A percentile compares a stretch with the other conserved stretches of the same genome.
These are phyloP conservation scores for Zhuqinia jingwanae DNA, from an alignment of 2,888 invertebrate species.

Conservation along the genomic window DNA sequence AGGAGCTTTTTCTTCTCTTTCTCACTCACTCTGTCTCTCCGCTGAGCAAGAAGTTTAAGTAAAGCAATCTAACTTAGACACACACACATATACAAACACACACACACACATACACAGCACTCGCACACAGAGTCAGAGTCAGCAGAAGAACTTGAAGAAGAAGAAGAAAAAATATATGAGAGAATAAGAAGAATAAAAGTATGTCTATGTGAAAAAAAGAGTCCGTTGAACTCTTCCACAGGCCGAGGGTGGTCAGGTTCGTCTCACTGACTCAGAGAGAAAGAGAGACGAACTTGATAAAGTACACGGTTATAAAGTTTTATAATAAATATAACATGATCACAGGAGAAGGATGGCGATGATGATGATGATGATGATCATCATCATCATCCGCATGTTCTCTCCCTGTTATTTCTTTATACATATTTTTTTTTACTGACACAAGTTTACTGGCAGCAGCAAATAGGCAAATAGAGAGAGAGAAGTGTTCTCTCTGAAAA, in stretches of 20 bases:
- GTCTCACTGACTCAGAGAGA: constrained; percentile 67
- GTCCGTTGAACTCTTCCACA: constrained; percentile 63
- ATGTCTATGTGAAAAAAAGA: constrained; percentile 59
- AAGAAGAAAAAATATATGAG: constrained; percentile 32
- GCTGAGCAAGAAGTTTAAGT: constrained; percentile 21
- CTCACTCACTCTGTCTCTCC: constrained; percentile 10
- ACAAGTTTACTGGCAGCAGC: constrained; percentile 38
- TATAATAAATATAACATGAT: constrained; percentile 25
- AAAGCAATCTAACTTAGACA: constrained; percentile 7
- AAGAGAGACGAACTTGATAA: constrained; percentile 52
- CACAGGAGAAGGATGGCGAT: not conserved
- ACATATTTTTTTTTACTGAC: constrained; percentile 27
- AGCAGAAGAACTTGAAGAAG: constrained; percentile 32
- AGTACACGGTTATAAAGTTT: constrained; percentile 51
- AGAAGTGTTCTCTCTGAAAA: constrained; percentile 32
- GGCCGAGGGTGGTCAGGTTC: constrained; percentile 64
- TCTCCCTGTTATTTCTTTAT: not conserved
- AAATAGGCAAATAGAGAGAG: too few species aligned
- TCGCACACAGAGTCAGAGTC: too few species aligned
- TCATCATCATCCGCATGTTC: too few species aligned
- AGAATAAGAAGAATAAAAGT: constrained; percentile 32
- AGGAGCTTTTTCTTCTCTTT: constrained; percentile 13
- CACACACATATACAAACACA: too few species aligned
- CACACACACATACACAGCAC: too few species aligned
- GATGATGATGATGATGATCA: constrained; percentile 17